Evolutionary conservation across 1,140 invertebrate species (phyloP), one percentile per base, ranked within the genome.

Genomic region (Microplitis demolitor): DNA sequence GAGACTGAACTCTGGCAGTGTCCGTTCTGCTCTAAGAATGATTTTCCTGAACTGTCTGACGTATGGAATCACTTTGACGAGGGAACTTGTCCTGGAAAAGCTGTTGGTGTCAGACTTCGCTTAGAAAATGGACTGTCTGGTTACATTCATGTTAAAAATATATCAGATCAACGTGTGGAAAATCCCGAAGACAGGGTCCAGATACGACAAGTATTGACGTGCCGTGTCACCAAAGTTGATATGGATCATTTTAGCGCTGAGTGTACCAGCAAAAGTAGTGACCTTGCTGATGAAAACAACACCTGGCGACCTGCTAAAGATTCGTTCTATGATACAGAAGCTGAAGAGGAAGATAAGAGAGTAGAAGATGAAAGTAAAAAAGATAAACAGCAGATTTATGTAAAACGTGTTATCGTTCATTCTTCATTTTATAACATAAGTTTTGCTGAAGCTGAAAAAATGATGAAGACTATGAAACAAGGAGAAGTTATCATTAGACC

Each of bases 41-140:
- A 98, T 83, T 98, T 99, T 79, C 93, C 95, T 0, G 97, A 99
- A 82, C 87, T 99, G 1, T 96, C 95, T 39, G 97, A 99, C 87
- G 95, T 99, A 4, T 99, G 97, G 97, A 97, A 97, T 88, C 97
- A 99, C 87, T 99, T 99, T 88, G 97, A 99, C 87, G 94, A 95
- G 51, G 95, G 94, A 39, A 92, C 93, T 31, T 99, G 98, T 88
- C 97, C 95, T 0, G 98, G 98, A 0, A 95, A 97, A 86, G 95
- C 97, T 1, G 94, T 94, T 0, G 98, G 98, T 2, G 93, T 99
- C 0, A 90, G 94, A 70, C 88, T 97, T 1, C 90, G 94, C 0
- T 85, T 99, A 0, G 98, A 99, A 80, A 99, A 99, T 87, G 96
- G 96, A 0, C 89, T 99, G 5, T 93, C 90, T 6, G 98, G 98